Evolutionary conservation across 2,797 vertebrate species (phyloP).

Genomic region (Bovichtus variegatus): DNA sequence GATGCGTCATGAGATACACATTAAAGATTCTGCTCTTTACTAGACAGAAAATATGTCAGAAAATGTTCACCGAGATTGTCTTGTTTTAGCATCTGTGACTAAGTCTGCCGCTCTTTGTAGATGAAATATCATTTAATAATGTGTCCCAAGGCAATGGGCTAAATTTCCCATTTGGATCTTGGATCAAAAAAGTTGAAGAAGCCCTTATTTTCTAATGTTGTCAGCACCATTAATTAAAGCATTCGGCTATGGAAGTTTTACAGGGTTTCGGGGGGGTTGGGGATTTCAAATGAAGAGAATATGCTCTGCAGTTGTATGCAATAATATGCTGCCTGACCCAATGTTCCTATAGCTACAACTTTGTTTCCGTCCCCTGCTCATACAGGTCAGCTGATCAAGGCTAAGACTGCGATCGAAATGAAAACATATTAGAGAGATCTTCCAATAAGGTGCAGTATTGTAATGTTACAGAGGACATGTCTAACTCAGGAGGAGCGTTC

Average conservation of each 20-base stretch:
- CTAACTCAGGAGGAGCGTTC: neutral
- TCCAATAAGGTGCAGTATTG: neutral
- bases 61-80: neutral
- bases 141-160: neutral
- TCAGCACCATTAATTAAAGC: slow-evolving; percentile 38
- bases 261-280: neutral
- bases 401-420: slow-evolving; percentile 9
- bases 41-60: slow-evolving; percentile 1
- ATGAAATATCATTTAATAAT: slow-evolving; percentile 3
- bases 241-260: slow-evolving; percentile 15
- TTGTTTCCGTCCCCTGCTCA: slow-evolving; percentile 5
- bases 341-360: slow-evolving; percentile 11
- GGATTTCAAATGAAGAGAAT: slow-evolving; percentile 22
- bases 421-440: slow-evolving; percentile 18
- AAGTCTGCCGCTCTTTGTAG: slow-evolving; percentile 2
- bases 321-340: slow-evolving; percentile 18
- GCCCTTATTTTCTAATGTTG: slow-evolving; percentile 20
- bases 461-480: neutral
- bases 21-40: neutral
- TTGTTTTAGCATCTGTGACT: neutral
- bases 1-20: neutral
- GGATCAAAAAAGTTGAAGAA: slow-evolving; percentile 28
- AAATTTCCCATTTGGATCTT: slow-evolving; percentile 24
- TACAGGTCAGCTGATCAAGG: slow-evolving; percentile 7
- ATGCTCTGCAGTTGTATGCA: slow-evolving; percentile 20